Conservation (phyloP, 2,888 invertebrate species). For the Cantharis nigra region DNA sequence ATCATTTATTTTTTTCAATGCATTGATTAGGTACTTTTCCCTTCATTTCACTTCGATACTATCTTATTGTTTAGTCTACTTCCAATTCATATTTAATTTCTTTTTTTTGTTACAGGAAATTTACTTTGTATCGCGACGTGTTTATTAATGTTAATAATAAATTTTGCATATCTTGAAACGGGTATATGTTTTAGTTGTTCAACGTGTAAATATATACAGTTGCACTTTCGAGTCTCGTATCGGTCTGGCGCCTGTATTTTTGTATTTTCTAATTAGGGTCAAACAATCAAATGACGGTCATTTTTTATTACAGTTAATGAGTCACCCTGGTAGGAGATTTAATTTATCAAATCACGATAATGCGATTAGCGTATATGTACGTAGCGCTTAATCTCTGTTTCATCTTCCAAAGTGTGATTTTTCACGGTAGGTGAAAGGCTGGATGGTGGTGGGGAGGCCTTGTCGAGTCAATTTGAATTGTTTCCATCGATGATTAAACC, state of each 20-base stretch:
- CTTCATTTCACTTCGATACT: neutral
- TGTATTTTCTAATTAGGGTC: conserved; percentile 40
- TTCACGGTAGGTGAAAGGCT: neutral
- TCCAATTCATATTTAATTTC: neutral
- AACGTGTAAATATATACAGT: conserved; percentile 5
- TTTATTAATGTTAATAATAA: neutral
- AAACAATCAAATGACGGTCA: conserved; percentile 36
- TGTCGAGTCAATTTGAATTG: neutral
- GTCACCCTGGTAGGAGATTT: neutral
- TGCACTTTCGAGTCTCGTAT: conserved; percentile 26
- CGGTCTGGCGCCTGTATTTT: conserved; percentile 39
- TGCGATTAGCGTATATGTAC: neutral
- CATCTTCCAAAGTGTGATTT: neutral
- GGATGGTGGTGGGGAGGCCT: neutral
- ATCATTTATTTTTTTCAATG: neutral
- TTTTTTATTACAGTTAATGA: conserved; percentile 24
- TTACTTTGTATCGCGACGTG: neutral
- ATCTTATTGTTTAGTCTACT: neutral
- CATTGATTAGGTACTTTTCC: neutral
- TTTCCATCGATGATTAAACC: neutral
- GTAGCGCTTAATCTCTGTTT: neutral
- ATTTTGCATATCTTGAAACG: neutral
- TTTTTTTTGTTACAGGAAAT: neutral
- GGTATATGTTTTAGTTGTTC: neutral
- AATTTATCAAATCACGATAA: neutral